A percentile compares a stretch with the other conserved stretches of the same genome.
phyloP scores from a whole-genome alignment of 2,113 vertebrate species.

The Gymnogyps californianus region DNA sequence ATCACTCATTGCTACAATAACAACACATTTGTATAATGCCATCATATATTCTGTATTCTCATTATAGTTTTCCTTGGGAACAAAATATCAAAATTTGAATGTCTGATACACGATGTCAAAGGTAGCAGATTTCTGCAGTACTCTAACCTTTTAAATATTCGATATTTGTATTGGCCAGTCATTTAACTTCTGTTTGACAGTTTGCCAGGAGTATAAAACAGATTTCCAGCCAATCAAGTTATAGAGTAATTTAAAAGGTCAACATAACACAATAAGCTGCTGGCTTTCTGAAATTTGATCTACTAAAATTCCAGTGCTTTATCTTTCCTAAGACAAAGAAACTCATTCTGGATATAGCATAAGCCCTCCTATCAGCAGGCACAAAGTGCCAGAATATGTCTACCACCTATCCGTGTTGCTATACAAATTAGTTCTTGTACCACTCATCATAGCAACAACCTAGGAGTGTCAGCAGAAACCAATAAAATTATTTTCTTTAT shows the following conservation, averaged over 20 bases:
- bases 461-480: not conserved
- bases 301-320: not conserved
- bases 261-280: not conserved
- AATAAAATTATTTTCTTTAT: not conserved
- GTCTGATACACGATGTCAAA: not conserved
- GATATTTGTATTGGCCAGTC: not conserved
- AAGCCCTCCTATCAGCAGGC: not conserved
- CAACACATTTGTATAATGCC: not conserved
- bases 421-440: not conserved
- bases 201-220: not conserved
- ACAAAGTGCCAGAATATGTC: not conserved
- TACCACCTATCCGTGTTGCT: not conserved
- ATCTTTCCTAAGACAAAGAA: not conserved
- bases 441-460: not conserved
- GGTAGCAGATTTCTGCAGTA: not conserved
- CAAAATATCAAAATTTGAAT: not conserved
- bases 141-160: conserved; percentile 28
- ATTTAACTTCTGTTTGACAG: not conserved
- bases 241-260: conserved; percentile 38
- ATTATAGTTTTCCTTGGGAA: not conserved
- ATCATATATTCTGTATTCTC: not conserved
- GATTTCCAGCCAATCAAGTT: not conserved
- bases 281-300: not conserved
- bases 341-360: not conserved
- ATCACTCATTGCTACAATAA: not conserved